phyloP scores from a whole-genome alignment of 2,888 invertebrate species.

The Xanthia icteritia region DNA sequence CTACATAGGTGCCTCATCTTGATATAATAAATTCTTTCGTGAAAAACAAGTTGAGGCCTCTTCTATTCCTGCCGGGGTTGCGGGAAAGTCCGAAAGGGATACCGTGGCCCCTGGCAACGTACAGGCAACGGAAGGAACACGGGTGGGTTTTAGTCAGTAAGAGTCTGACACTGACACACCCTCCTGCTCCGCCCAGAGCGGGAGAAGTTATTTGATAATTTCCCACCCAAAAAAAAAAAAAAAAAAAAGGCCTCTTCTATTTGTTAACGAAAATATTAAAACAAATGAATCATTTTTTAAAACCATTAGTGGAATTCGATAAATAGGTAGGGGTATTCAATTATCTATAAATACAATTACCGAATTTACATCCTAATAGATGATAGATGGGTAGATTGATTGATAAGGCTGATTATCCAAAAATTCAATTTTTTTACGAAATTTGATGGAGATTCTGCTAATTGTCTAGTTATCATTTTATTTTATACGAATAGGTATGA shows the following conservation, averaged over 20 bases:
- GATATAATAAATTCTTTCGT: slow-evolving; percentile 33
- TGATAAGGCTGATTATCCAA: background rate
- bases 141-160: too few species aligned
- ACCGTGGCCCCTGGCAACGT: too few species aligned
- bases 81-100: too few species aligned
- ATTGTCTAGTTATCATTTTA: background rate
- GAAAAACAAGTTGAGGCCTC: background rate
- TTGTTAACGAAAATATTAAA: background rate
- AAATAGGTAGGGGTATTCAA: background rate
- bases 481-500: background rate
- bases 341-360: slow-evolving; percentile 26
- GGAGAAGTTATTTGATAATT: too few species aligned
- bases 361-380: slow-evolving; percentile 13
- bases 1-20: slow-evolving; percentile 19
- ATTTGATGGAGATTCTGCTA: background rate
- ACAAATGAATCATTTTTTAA: slow-evolving; percentile 7
- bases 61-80: too few species aligned
- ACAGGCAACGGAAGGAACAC: too few species aligned
- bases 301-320: background rate
- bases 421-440: slow-evolving; percentile 16
- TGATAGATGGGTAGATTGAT: background rate
- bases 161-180: too few species aligned
- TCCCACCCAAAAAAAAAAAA: too few species aligned
- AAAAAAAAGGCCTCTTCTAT: background rate
- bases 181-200: too few species aligned